Evolutionary conservation across 1,140 invertebrate genomes (phyloP), one percentile per base, ranked within the genome.

Genomic region (Temnothorax longispinosus): DNA sequence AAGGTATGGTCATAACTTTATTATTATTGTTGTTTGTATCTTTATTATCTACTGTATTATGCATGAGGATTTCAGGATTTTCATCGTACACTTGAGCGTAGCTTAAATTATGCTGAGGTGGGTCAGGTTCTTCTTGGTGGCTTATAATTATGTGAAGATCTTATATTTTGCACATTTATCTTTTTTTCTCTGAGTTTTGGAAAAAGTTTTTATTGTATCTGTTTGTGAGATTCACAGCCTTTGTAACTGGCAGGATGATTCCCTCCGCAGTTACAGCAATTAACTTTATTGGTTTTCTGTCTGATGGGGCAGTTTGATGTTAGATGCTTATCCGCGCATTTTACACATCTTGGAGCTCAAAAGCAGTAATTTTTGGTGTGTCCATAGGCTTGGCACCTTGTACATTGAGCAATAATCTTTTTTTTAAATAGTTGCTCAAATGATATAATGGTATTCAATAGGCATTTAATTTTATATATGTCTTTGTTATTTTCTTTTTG

Each of bases 321-420:
- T 1, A 41, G 3, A 32, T 74, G 71, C 11, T 74, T 56, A 21
- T 3, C 71, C 13, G 50, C 52, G 7, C 52, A 54, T 8, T 72
- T 72, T 10, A 72, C 15, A 7, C 71, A 74, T n/a, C 52, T 56
- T 38, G 50, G 50, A 13, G 8, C 8, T 74, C 18, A 21, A 3
- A 56, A 74, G 1, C 71, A 74, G 3, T 56, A 56, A 11, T 72
- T 72, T 72, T 54, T 72, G 1, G 71, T 74, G 4, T 74, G 52
- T 6, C 71, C 52, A 15, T 74, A 38, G 8, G 27, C 8, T 10
- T 74, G 52, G 1, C 50, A 74, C 5, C 7, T 56, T 21, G 10
- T 56, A 2, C 71, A 74, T 41, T 74, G 71, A 1, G 52, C 2
- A 4, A 72, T 54, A 0, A 56, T 27, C 27, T 32, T 38, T n/a